Conservation (phyloP, 2,113 vertebrate genomes). For the Odontophorus gujanensis region DNA sequence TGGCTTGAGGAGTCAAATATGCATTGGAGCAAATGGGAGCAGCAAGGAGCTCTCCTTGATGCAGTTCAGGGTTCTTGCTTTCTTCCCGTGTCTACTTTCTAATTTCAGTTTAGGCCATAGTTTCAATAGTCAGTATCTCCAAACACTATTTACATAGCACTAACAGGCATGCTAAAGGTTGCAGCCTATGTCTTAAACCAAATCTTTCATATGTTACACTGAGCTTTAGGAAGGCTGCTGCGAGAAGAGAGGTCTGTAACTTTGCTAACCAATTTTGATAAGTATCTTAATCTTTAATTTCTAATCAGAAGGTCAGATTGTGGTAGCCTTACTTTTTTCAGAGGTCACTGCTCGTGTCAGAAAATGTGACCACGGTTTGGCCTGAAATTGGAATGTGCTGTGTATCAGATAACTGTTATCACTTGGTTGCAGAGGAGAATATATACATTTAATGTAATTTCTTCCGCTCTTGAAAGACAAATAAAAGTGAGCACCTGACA, state of each 20-base stretch:
- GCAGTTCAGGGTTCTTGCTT: background rate
- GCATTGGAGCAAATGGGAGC: background rate
- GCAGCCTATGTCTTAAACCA: constrained; percentile 39
- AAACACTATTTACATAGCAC: constrained; percentile 16
- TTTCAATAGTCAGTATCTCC: background rate
- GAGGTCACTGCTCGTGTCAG: constrained; percentile 32
- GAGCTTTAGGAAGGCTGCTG: constrained; percentile 19
- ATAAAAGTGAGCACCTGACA: constrained; percentile 71
- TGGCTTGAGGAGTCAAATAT: background rate
- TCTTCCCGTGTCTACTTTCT: background rate
- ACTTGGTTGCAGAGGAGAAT: constrained; percentile 72
- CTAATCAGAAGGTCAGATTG: constrained; percentile 52
- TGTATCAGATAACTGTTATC: constrained; percentile 48
- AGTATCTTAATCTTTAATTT: background rate
- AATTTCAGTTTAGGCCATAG: constrained; percentile 6
- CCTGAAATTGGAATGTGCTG: constrained; percentile 61
- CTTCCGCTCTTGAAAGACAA: constrained; percentile 66
- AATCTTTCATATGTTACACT: background rate
- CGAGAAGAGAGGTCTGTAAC: constrained; percentile 26
- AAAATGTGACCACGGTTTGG: constrained; percentile 41
- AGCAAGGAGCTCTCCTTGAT: background rate
- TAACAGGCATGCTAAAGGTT: constrained; percentile 10
- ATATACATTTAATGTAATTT: constrained; percentile 67
- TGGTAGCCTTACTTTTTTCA: constrained; percentile 51
- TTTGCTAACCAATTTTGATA: constrained; percentile 51